Evolutionary conservation across 1,140 invertebrate genomes (phyloP).

Genomic region (Halesus radiatus): DNA sequence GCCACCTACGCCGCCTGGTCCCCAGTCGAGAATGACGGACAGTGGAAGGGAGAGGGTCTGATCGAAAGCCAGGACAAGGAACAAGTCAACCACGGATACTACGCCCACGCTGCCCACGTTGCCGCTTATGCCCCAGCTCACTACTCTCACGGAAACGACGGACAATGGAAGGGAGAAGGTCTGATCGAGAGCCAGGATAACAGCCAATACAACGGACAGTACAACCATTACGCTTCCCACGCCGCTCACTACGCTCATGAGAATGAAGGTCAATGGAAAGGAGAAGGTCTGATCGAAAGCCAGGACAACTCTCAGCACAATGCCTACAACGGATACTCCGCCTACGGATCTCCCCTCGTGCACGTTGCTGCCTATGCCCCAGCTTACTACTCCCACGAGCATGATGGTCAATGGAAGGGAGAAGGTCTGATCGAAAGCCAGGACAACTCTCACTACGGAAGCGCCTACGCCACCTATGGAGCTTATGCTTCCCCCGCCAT

Average conservation of each 20-base stretch:
- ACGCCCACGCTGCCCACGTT: not conserved
- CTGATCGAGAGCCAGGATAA: slow-evolving; percentile 39
- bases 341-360: slow-evolving; percentile 54
- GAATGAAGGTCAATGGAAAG: slow-evolving; percentile 40
- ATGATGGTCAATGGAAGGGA: slow-evolving; percentile 45
- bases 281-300: slow-evolving; percentile 40
- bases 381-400: slow-evolving; percentile 40
- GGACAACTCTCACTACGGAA: not conserved
- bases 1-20: not conserved
- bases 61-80: slow-evolving; percentile 42
- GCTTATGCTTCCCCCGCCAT: slow-evolving; percentile 57
- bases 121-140: not conserved
- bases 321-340: slow-evolving; percentile 61
- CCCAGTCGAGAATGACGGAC: slow-evolving; percentile 35
- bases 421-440: slow-evolving; percentile 50
- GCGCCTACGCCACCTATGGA: too few relatives aligned
- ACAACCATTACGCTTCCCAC: not conserved
- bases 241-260: not conserved
- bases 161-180: slow-evolving; percentile 49
- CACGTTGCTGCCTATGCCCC: not conserved
- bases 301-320: slow-evolving; percentile 27
- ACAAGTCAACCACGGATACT: slow-evolving; percentile 41
- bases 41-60: slow-evolving; percentile 49
- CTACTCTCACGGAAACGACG: slow-evolving; percentile 28
- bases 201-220: slow-evolving; percentile 18